A percentile compares a stretch with the other conserved stretches of the same genome.
Evolutionary conservation across 2,113 vertebrate genomes (phyloP).

Genomic region (Lampris megalopsis): DNA sequence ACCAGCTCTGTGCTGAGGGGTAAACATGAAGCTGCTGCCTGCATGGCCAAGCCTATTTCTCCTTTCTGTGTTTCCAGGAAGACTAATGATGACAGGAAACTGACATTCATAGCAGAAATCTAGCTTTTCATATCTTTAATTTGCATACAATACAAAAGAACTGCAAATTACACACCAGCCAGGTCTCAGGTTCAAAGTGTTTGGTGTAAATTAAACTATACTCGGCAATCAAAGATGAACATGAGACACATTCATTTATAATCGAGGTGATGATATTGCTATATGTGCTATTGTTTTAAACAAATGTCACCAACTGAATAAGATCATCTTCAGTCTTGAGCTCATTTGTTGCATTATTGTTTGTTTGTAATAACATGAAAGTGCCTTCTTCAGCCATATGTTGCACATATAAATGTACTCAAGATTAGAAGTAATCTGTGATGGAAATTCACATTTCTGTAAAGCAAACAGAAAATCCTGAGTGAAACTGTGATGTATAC

Average conservation of each 20-base stretch:
- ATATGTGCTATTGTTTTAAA: no score
- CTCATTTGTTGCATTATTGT: no score
- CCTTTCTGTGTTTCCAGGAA: slow-evolving; percentile 25
- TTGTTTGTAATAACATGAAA: no score
- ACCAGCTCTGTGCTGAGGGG: slow-evolving; percentile 45
- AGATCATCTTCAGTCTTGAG: no score
- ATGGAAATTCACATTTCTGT: no score
- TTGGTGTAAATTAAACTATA: background rate
- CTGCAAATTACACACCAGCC: slow-evolving; percentile 12
- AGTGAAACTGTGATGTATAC: background rate
- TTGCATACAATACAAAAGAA: slow-evolving; percentile 21
- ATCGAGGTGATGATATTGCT: no score
- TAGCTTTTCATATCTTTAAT: slow-evolving; percentile 37
- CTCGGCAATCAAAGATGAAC: background rate
- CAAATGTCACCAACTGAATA: no score
- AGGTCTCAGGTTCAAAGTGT: background rate
- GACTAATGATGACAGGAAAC: slow-evolving; percentile 32
- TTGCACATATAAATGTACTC: no score
- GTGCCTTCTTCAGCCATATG: no score
- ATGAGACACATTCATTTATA: no score
- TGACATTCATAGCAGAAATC: slow-evolving; percentile 42
- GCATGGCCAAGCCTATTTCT: slow-evolving; percentile 36
- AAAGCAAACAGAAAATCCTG: background rate
- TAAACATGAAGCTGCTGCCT: slow-evolving; percentile 64
- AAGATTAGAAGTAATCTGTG: no score